These are phyloP conservation scores for Hirudinaria manillensis DNA, from an alignment of 2,888 invertebrate species.

Conservation along the genomic window DNA sequence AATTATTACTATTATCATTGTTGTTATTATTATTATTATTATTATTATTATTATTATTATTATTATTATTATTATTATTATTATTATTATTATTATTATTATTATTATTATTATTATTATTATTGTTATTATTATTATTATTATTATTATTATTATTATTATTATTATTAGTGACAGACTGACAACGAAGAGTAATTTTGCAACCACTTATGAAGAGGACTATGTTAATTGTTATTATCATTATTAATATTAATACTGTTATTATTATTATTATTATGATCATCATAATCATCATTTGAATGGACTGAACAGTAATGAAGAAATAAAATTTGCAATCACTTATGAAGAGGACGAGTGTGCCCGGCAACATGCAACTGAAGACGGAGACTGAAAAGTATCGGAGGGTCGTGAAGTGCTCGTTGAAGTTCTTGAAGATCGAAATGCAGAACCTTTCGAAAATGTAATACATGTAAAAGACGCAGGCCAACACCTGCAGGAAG, in stretches of 20 bases:
- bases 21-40: not conserved
- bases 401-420: constrained; percentile 50
- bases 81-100: constrained; percentile 6
- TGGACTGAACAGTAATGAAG: not conserved
- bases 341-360: constrained; percentile 57
- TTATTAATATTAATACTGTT: not conserved
- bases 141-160: no score
- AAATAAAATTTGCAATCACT: no score
- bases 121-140: no score
- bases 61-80: no score
- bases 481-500: constrained; percentile 69
- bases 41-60: not conserved
- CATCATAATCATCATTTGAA: not conserved
- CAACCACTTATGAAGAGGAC: no score
- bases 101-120: no score
- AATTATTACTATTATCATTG: not conserved
- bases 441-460: constrained; percentile 60
- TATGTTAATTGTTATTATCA: no score
- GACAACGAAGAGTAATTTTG: no score
- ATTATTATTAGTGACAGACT: no score
- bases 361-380: constrained; percentile 71
- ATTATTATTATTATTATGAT: not conserved
- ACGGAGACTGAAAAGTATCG: constrained; percentile 58
- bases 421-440: constrained; percentile 61
- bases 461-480: constrained; percentile 69